Evolutionary conservation across 2,113 vertebrate genomes (phyloP), one percentile per base, ranked within the genome.

Genomic region (Numenius arquata): DNA sequence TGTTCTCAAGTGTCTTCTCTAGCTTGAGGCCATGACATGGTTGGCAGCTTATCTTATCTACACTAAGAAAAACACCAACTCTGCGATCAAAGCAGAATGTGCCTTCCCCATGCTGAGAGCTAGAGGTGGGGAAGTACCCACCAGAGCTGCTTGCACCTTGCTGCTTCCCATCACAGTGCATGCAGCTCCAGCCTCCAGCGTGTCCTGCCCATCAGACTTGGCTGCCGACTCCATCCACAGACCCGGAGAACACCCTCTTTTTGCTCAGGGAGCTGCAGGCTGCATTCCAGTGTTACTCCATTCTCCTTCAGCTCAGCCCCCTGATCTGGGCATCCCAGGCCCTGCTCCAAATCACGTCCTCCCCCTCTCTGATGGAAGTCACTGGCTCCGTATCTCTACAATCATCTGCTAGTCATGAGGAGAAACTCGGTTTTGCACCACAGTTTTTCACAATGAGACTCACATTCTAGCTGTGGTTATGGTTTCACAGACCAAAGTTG

Each of bases 361-460:
- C 10, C 34, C 36, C 61, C 52, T 93, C 12, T 15, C 81, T 32
- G 21, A 1, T 87, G 74, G 80, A 87, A 87, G 70, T 29, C 55
- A 65, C 15, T 52, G 58, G 43, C 76, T 90, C 48, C 12, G 0
- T 86, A 93, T 93, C 88, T 92, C 56, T 91, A 58, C 74, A 79
- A 12, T 76, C 66, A 88, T 41, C 48, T 87, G 45, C 27, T 52
- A 89, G 85, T 81, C 80, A 74, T 7, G 58, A 48, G 66, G 70
- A 96, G 80, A 94, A 95, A 77, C 70, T 93, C 2, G 2, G 48
- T 56, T 94, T 82, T 89, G 32, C 41, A 76, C 89, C 70, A 2
- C 73, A 79, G 66, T 47, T 96, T 96, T 89, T 96, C 96, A 82
- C 65, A 79, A 89, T 93, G 92, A 97, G 68, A 77, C 65, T 96